Conservation (phyloP, 2,888 invertebrate species). For the Nematopogon swammerdamellus region DNA sequence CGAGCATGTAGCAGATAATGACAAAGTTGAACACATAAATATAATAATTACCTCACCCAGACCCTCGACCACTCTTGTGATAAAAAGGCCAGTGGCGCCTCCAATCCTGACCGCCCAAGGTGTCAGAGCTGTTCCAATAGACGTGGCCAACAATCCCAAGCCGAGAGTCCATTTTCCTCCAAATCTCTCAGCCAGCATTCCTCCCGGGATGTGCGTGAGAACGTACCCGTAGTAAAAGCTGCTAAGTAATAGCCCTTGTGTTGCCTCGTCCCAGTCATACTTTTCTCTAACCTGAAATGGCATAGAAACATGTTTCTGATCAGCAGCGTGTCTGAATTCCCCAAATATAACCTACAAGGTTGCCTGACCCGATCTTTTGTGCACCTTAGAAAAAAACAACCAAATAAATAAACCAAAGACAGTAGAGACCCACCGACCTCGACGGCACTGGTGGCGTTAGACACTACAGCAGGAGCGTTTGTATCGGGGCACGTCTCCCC, state of each 20-base stretch:
- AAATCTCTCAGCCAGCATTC: conserved; percentile 73
- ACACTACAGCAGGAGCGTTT: too few relatives aligned
- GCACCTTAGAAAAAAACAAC: too few relatives aligned
- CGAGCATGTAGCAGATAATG: too few relatives aligned
- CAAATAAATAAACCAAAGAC: too few relatives aligned
- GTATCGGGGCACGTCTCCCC: conserved; percentile 49
- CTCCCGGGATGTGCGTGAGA: conserved; percentile 79
- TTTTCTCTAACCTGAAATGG: conserved; percentile 26
- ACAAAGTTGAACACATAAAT: too few relatives aligned
- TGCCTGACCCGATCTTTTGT: too few relatives aligned
- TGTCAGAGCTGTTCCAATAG: conserved; percentile 73
- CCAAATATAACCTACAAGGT: too few relatives aligned
- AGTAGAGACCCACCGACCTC: too few relatives aligned
- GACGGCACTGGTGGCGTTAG: too few relatives aligned
- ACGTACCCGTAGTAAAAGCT: conserved; percentile 86
- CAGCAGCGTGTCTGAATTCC: too few relatives aligned
- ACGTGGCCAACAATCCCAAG: conserved; percentile 72
- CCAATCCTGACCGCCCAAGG: conserved; percentile 63
- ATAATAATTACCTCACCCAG: conserved; percentile 61
- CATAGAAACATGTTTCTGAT: too few relatives aligned
- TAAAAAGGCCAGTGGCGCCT: conserved; percentile 52
- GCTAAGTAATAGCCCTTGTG: conserved; percentile 72
- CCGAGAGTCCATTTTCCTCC: conserved; percentile 84
- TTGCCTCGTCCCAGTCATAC: conserved; percentile 66
- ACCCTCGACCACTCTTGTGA: conserved; percentile 48